These are phyloP conservation scores for Cephus pygmeus DNA, from an alignment of 2,888 invertebrate genomes.

Conservation along the genomic window DNA sequence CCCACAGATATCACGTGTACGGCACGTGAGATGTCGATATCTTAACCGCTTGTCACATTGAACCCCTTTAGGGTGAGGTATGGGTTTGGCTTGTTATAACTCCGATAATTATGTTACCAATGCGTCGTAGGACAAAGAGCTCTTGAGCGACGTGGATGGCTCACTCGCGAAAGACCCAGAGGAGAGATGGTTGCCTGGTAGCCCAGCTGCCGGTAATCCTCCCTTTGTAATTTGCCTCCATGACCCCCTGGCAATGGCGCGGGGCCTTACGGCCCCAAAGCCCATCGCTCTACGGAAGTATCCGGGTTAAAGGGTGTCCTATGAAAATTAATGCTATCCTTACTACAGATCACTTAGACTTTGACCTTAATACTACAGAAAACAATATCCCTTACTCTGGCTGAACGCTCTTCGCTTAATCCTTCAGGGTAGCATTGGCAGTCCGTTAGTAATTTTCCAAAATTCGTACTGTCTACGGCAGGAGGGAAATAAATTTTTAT, in stretches of 20 bases:
- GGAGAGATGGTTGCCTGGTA: slow-evolving; percentile 57
- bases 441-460: no score
- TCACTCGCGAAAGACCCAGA: slow-evolving; percentile 24
- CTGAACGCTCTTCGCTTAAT: no score
- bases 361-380: no score
- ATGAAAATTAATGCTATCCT: no score
- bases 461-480: no score
- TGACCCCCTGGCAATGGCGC: slow-evolving; percentile 61
- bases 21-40: slow-evolving; percentile 31
- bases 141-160: slow-evolving; percentile 52
- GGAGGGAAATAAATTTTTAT: neutral
- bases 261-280: slow-evolving; percentile 22
- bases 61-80: slow-evolving; percentile 50
- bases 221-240: slow-evolving; percentile 66
- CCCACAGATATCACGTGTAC: slow-evolving; percentile 21
- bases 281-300: no score
- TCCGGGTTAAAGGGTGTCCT: no score
- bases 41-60: slow-evolving; percentile 46
- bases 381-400: no score
- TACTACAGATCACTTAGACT: no score
- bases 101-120: slow-evolving; percentile 66
- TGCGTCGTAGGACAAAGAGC: slow-evolving; percentile 63
- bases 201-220: slow-evolving; percentile 67
- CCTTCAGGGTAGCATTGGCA: no score
- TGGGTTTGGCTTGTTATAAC: slow-evolving; percentile 65